A percentile compares a stretch with the other conserved stretches of the same genome.
Conservation (phyloP, 2,888 invertebrate genomes). For the Poecilobothrus nobilitatus region DNA sequence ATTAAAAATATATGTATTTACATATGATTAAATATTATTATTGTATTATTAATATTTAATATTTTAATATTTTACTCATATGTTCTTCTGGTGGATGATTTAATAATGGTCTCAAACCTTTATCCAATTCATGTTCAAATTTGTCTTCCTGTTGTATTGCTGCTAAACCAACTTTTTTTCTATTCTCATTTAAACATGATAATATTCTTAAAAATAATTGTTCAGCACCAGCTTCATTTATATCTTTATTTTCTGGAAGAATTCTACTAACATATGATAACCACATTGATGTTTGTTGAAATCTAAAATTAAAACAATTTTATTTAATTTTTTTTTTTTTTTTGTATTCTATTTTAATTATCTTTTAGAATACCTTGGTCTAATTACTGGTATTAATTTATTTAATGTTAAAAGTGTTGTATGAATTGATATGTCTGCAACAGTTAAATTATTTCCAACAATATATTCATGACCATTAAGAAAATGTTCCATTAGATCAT, state of each 20-base stretch:
- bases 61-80: constrained; percentile 3
- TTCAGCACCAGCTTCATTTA: constrained; percentile 36
- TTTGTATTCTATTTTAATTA: too few relatives aligned
- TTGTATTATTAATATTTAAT: too few relatives aligned
- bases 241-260: constrained; percentile 34
- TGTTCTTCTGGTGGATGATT: not conserved
- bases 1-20: too few relatives aligned
- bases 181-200: constrained; percentile 30
- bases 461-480: constrained; percentile 34
- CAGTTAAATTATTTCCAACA: constrained; percentile 32
- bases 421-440: constrained; percentile 47
- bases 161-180: constrained; percentile 17
- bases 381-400: constrained; percentile 37
- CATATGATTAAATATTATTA: too few relatives aligned
- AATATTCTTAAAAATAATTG: constrained; percentile 30
- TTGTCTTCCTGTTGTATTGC: not conserved
- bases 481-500: constrained; percentile 37
- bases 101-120: not conserved
- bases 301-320: constrained; percentile 23
- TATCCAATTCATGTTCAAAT: not conserved
- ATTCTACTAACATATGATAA: constrained; percentile 35
- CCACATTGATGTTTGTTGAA: constrained; percentile 29
- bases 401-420: constrained; percentile 40
- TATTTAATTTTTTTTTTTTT: too few relatives aligned
- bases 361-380: constrained; percentile 15